phyloP scores from a whole-genome alignment of 2,113 vertebrate genomes.

The Chlorodrepanis virens region DNA sequence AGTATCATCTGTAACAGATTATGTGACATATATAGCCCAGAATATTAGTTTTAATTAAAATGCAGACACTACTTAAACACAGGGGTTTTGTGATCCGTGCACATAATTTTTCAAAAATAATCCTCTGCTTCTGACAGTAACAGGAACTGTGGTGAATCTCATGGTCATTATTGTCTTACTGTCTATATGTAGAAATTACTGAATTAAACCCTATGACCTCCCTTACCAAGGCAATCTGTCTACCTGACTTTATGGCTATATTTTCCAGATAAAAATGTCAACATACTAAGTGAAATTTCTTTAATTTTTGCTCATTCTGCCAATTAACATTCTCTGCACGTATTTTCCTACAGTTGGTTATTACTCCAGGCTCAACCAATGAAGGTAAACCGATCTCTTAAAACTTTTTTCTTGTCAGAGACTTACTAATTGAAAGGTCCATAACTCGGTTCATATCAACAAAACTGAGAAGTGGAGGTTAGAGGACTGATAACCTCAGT shows the following conservation, averaged over 20 bases:
- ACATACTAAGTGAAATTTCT: neutral
- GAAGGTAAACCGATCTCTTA: neutral
- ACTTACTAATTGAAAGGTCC: neutral
- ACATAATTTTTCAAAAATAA: neutral
- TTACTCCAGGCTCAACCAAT: neutral
- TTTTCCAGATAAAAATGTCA: neutral
- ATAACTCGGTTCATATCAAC: neutral
- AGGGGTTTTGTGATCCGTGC: neutral
- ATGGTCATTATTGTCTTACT: neutral
- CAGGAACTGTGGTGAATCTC: neutral
- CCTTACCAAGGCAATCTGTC: neutral
- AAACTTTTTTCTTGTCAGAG: neutral
- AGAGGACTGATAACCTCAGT: neutral
- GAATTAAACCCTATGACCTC: neutral
- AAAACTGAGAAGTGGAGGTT: neutral
- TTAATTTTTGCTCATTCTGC: neutral
- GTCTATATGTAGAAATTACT: neutral
- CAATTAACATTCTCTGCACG: neutral
- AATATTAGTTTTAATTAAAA: neutral
- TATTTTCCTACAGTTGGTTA: neutral
- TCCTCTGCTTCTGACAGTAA: neutral
- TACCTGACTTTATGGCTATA: neutral
- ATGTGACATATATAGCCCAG: neutral
- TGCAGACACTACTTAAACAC: neutral
- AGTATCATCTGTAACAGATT: neutral